Base-by-base conservation (phyloP, 2,797 vertebrate genomes). In the Spinus pinus region DNA sequence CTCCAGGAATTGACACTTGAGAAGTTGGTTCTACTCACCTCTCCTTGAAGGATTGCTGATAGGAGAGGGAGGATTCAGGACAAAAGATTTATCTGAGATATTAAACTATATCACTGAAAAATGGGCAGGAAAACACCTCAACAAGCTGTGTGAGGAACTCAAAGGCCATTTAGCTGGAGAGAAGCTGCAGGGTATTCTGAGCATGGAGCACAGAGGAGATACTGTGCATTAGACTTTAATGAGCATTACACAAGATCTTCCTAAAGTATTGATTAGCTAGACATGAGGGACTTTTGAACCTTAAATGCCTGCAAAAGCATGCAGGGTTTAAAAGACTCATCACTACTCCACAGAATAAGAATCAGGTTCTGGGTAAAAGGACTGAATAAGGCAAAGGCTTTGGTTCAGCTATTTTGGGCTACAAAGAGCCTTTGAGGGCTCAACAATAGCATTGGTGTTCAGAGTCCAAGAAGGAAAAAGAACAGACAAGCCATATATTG, bases 181-280 rank as follows among this genome's bases (percentile, higher is more conserved):
- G 90, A 78, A 83, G 72, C 92, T 95, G 69, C 86, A 67, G 88
- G 88, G 57, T 84, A 71, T 89, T 94, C 72, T 47, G 66, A 95
- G 77, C 51, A 42, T 5, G 2, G 51, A 74, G 47, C 39, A 44
- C 42, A 81, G 79, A 89, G 54, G 28, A 89, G 95, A 95, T 92
- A 83, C 84, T 93, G 74, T 87, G 77, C 71, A 58, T 93, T 95
- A 91, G 88, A 89, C 62, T 94, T 95, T 95, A 97, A 96, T 95
- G 86, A 95, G 91, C 56, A 49, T 94, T 90, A 81, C 60, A 73
- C 82, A 60, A 64, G 88, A 88, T 84, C 85, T 91, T 94, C 96
- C 94, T 92, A 66, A 95, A 91, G 94, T 97, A 96, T 96, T 96
- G 95, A 96, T 95, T 96, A 96, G 92, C 90, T 72, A 94, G 88